Evolutionary conservation across 2,888 invertebrate genomes (phyloP).

Genomic region (Drosophila falleni): DNA sequence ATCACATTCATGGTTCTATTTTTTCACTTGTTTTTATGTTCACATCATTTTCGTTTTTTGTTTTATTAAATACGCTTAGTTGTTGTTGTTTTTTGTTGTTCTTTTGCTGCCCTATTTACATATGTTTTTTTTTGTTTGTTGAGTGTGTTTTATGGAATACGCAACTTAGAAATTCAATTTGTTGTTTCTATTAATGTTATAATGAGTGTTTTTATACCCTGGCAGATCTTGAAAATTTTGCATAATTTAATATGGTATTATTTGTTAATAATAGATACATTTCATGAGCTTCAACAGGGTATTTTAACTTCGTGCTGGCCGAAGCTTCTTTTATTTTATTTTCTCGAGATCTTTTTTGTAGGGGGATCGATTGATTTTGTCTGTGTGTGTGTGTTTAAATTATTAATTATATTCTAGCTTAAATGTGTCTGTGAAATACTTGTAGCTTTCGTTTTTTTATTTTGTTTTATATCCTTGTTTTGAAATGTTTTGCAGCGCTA

Average conservation of each 20-base stretch:
- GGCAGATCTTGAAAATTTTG: conserved; percentile 16
- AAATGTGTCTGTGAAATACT: conserved; percentile 38
- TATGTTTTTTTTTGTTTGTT: conserved; percentile 23
- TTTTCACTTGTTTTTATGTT: conserved; percentile 78
- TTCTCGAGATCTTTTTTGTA: conserved; percentile 49
- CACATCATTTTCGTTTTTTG: conserved; percentile 61
- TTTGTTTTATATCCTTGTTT: conserved; percentile 1
- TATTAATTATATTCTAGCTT: conserved; percentile 48
- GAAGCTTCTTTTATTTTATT: conserved; percentile 15
- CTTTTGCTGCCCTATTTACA: conserved; percentile 45
- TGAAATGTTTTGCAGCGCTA: conserved; percentile 41
- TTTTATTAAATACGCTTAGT: conserved; percentile 47
- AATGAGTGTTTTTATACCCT: conserved; percentile 25
- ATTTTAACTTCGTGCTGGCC: conserved; percentile 19
- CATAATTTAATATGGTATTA: neutral
- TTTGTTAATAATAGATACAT: neutral
- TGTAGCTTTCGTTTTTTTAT: conserved; percentile 12
- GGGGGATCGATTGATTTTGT: conserved; percentile 18
- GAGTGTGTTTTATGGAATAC: neutral
- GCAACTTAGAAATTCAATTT: conserved; percentile 29
- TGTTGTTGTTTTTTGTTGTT: conserved; percentile 27
- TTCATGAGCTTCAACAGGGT: conserved; percentile 1
- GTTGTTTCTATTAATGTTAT: conserved; percentile 29
- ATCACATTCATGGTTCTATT: conserved; percentile 85
- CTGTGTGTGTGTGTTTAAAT: conserved; percentile 42